Base-by-base conservation (phyloP, 2,113 vertebrate species). In the Oncorhynchus keta region DNA sequence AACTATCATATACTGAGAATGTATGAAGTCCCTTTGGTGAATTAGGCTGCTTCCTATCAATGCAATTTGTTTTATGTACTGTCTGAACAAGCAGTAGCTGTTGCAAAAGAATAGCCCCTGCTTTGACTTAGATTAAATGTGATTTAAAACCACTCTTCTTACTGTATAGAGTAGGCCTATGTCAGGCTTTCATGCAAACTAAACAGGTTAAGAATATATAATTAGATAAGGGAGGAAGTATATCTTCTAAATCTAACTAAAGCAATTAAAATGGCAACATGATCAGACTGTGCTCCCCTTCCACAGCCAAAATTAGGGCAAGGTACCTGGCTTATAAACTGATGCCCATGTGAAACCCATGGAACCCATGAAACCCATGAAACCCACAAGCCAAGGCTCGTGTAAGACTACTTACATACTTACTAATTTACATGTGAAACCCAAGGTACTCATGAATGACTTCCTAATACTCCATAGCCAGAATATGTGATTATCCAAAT, bases 1-100 rank as follows among this genome's bases (percentile, higher is more conserved):
- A 45, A 2, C 9, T 45, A 3, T 45, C 39, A 75, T 77, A 51
- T 67, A 69, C 69, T 73, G 12, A 62, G 72, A 14, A 68, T 57
- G 35, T 49, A 14, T 75, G 49, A 75, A 1, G 32, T 49, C 70
- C 26, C 68, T 64, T 77, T 65, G 24, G 4, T 64, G 65, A 79
- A 68, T 77, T 81, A 81, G 39, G 76, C 67, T 76, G 66, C 65
- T 59, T 65, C 16, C 8, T 62, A 77, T 70, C 71, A 79, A 70
- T 71, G 28, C 55, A 71, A 73, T 80, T 68, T 70, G 68, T n/a
- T 35, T 68, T 22, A 32, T 55, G 26, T 67, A 68, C 20, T 28
- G 66, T 11, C 26, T 51, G n/a, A 5, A 68, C 30, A 64, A 16
- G 67, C 61, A 30, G 68, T 22, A 12, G 5, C 32, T 6, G 6